Conservation (phyloP, 2,797 vertebrate species). For the Gobio occitaniae region DNA sequence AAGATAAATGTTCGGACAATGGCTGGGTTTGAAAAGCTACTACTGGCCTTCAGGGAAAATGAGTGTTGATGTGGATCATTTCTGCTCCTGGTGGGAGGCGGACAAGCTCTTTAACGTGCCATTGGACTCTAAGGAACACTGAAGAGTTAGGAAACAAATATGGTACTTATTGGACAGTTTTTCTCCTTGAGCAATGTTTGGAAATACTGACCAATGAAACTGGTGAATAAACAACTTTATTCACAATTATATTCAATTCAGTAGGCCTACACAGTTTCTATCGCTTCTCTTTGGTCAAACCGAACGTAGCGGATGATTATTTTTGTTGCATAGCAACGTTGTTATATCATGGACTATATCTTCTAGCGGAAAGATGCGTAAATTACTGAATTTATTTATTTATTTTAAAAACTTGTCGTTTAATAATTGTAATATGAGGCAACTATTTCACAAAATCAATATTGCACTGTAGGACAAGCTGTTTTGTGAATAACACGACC, state of each 20-base stretch:
- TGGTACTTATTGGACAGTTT: not conserved
- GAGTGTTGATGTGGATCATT: slow-evolving; percentile 64
- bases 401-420: not conserved
- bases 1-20: slow-evolving; percentile 56
- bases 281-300: not conserved
- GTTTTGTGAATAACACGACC: not conserved
- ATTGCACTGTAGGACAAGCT: not conserved
- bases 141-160: not conserved
- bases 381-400: not conserved
- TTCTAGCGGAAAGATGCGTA: not conserved
- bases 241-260: not conserved
- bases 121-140: slow-evolving; percentile 35
- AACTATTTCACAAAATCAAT: not conserved
- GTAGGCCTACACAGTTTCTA: not conserved
- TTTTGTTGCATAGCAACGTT: not conserved
- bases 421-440: not conserved
- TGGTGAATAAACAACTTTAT: not conserved
- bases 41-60: slow-evolving; percentile 59
- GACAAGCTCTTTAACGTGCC: slow-evolving; percentile 69
- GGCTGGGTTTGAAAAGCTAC: slow-evolving; percentile 58
- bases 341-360: not conserved
- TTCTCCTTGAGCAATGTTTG: not conserved
- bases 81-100: slow-evolving; percentile 64
- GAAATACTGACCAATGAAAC: not conserved
- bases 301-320: not conserved